A percentile compares a stretch with the other conserved stretches of the same genome.
These are phyloP conservation scores for Ommatoiulus sabulosus DNA, from an alignment of 2,888 invertebrate species.

Conservation along the genomic window DNA sequence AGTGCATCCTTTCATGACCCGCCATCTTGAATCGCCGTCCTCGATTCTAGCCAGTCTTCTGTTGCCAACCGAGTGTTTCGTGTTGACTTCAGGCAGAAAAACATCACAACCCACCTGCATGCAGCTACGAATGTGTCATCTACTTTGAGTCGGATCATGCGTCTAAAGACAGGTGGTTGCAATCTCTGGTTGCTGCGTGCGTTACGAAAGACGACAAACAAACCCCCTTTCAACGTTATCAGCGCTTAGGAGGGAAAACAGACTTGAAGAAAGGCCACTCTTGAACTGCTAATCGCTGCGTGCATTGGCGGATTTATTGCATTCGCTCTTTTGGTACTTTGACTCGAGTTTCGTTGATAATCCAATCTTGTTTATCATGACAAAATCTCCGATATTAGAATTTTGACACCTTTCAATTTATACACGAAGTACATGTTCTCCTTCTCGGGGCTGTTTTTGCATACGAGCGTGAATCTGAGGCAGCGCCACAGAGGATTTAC, in stretches of 20 bases:
- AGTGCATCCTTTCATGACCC: not conserved
- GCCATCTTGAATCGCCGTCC: not conserved
- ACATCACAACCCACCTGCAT: conserved; percentile 4
- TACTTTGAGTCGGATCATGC: conserved; percentile 26
- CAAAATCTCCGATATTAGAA: not conserved
- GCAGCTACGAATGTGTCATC: not conserved
- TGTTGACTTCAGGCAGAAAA: not conserved
- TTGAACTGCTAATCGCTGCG: not conserved
- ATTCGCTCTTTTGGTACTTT: not conserved
- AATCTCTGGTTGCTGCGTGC: conserved; percentile 39
- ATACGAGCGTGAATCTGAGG: no score
- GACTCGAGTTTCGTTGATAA: not conserved
- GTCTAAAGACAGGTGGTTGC: conserved; percentile 47
- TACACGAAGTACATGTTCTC: no score
- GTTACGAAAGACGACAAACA: not conserved
- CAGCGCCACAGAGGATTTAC: no score
- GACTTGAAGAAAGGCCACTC: conserved; percentile 22
- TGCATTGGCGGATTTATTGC: conserved; percentile 25
- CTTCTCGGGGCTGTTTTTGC: no score
- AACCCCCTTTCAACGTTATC: not conserved
- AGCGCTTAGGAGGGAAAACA: conserved; percentile 34
- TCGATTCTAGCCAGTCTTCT: not conserved
- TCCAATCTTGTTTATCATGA: not conserved
- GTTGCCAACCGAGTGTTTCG: not conserved
- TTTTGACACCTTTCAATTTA: not conserved